Conservation (phyloP, 2,888 invertebrate genomes). For the Oasisia sp. region DNA sequence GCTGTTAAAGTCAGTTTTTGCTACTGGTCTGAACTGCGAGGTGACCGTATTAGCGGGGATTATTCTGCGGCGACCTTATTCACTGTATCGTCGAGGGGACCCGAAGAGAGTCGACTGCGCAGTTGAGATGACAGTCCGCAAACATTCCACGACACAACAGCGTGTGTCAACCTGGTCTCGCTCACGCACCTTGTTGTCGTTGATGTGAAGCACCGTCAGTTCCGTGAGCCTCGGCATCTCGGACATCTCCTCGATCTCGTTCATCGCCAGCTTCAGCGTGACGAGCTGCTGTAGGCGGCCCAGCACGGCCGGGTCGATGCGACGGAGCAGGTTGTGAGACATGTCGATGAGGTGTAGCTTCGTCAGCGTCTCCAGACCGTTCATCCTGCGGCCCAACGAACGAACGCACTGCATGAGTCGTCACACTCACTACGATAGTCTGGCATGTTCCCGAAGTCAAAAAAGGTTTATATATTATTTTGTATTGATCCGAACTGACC, state of each 20-base stretch:
- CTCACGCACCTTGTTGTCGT: slow-evolving; percentile 52
- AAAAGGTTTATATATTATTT: too few species aligned
- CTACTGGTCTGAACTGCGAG: too few species aligned
- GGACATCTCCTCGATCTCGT: slow-evolving; percentile 52
- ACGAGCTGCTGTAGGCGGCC: slow-evolving; percentile 44
- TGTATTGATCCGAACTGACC: too few species aligned
- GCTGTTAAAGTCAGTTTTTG: too few species aligned
- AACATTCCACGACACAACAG: background rate
- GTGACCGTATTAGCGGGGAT: too few species aligned
- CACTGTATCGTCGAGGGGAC: too few species aligned
- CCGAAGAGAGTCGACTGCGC: too few species aligned
- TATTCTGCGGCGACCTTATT: too few species aligned
- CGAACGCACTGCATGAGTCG: background rate
- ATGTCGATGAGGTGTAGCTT: slow-evolving; percentile 52
- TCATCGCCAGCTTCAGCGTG: slow-evolving; percentile 55
- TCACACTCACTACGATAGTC: slow-evolving; percentile 52
- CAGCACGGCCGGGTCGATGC: slow-evolving; percentile 46
- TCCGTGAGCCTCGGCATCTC: slow-evolving; percentile 52
- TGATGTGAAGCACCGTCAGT: slow-evolving; percentile 52
- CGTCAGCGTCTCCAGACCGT: slow-evolving; percentile 51
- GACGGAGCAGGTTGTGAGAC: slow-evolving; percentile 54
- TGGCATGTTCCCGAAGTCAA: slow-evolving; percentile 43
- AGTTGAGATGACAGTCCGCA: too few species aligned
- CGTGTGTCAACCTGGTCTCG: background rate
- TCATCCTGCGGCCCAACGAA: background rate